Percentiles rank a stretch among this genome's conserved stretches.
Evolutionary conservation across 2,888 invertebrate genomes (phyloP).

Genomic region (Carabus problematicus): DNA sequence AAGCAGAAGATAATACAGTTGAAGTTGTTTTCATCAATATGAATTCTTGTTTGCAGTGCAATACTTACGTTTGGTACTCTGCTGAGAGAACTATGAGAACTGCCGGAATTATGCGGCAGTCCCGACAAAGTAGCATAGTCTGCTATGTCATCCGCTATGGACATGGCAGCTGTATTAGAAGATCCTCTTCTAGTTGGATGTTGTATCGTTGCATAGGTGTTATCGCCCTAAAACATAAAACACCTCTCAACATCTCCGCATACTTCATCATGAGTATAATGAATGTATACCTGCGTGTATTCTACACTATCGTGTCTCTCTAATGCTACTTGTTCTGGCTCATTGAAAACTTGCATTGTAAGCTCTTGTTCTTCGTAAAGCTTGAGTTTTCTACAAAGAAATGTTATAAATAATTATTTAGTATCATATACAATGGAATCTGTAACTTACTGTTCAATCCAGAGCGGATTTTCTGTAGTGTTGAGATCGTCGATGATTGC

Average conservation of each 20-base stretch:
- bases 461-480: slow-evolving; percentile 90
- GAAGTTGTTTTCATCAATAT: background rate
- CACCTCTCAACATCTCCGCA: slow-evolving; percentile 17
- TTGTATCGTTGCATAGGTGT: slow-evolving; percentile 82
- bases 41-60: background rate
- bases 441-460: slow-evolving; percentile 83
- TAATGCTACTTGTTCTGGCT: slow-evolving; percentile 68
- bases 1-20: background rate
- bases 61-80: slow-evolving; percentile 63
- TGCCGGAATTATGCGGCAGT: slow-evolving; percentile 54
- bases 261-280: background rate
- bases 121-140: slow-evolving; percentile 73
- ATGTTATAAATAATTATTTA: slow-evolving; percentile 32
- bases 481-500: slow-evolving; percentile 85
- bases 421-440: background rate
- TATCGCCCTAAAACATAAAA: slow-evolving; percentile 66
- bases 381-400: slow-evolving; percentile 73
- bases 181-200: slow-evolving; percentile 65
- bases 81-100: slow-evolving; percentile 60
- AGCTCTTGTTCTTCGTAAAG: slow-evolving; percentile 92
- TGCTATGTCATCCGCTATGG: slow-evolving; percentile 63
- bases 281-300: slow-evolving; percentile 57
- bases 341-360: slow-evolving; percentile 91
- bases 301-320: slow-evolving; percentile 61
- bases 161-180: slow-evolving; percentile 58